A percentile compares a stretch with the other conserved stretches of the same genome.
Conservation (phyloP, 2,797 vertebrate species). For the Helostoma temminkii region DNA sequence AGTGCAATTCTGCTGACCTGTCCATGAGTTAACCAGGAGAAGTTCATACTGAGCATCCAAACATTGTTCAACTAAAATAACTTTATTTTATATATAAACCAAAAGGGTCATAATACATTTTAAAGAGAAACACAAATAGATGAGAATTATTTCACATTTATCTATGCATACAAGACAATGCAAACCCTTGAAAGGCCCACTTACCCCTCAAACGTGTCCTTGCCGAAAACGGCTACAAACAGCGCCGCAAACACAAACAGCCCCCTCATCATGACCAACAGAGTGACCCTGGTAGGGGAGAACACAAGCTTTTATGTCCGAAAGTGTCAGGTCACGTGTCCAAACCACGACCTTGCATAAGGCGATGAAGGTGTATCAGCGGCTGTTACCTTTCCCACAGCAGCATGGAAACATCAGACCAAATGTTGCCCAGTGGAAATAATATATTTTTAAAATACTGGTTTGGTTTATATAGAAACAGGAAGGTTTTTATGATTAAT, state of each 20-base stretch:
- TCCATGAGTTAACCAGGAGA: no score
- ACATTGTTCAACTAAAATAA: no score
- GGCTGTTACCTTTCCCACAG: slow-evolving; percentile 70
- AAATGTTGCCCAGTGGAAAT: background rate
- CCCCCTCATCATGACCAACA: slow-evolving; percentile 71
- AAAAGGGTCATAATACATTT: no score
- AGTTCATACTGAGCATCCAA: no score
- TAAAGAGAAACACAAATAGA: no score
- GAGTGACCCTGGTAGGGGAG: background rate
- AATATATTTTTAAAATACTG: background rate
- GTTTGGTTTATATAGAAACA: background rate
- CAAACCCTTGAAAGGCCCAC: slow-evolving; percentile 24
- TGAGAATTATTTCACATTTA: no score
- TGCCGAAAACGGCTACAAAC: slow-evolving; percentile 68
- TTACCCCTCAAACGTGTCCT: slow-evolving; percentile 80
- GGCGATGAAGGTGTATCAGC: slow-evolving; percentile 23
- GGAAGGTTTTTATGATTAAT: background rate
- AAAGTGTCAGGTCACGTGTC: slow-evolving; percentile 4
- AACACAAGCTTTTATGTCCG: slow-evolving; percentile 58
- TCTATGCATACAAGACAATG: background rate
- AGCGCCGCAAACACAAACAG: slow-evolving; percentile 68
- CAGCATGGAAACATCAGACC: background rate
- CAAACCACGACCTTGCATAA: slow-evolving; percentile 42
- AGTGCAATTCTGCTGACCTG: no score
- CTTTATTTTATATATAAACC: no score